Conservation (phyloP, 2,113 vertebrate species). For the Taxidea taxus region DNA sequence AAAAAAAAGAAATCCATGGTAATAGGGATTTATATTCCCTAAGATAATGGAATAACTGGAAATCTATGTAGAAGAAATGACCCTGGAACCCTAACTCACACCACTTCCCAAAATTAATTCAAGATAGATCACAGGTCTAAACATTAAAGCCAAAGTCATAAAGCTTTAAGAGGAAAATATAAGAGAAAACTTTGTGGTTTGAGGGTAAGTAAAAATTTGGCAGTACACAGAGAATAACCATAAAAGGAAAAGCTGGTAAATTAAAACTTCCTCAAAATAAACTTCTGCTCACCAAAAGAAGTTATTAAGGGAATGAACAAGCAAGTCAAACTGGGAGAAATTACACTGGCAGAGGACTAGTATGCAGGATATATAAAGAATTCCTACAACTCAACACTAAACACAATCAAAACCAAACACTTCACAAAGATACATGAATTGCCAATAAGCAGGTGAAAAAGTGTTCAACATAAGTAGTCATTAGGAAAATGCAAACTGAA, state of each 20-base stretch:
- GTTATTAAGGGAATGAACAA: not conserved
- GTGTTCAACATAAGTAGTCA: not conserved
- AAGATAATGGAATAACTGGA: not conserved
- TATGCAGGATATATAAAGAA: not conserved
- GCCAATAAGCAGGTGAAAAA: not conserved
- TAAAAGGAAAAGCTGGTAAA: not conserved
- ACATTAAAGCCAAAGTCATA: not conserved
- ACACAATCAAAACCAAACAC: not conserved
- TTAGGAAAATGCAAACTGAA: not conserved
- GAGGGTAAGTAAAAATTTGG: not conserved
- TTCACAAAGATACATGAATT: not conserved
- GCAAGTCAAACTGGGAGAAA: not conserved
- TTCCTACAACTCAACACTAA: not conserved
- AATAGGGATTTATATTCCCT: not conserved
- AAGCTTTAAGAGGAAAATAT: not conserved
- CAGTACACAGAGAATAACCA: not conserved
- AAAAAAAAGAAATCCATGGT: not conserved
- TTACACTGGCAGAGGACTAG: not conserved
- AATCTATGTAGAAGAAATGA: not conserved
- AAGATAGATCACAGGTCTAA: not conserved
- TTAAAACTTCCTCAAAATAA: conserved; percentile 38
- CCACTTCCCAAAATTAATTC: not conserved
- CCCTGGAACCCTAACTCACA: not conserved
- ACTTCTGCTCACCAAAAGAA: not conserved
- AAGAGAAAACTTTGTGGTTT: not conserved